Evolutionary conservation across 2,888 invertebrate genomes (phyloP), one percentile per base, ranked within the genome.

Genomic region (Platynereis dumerilii): DNA sequence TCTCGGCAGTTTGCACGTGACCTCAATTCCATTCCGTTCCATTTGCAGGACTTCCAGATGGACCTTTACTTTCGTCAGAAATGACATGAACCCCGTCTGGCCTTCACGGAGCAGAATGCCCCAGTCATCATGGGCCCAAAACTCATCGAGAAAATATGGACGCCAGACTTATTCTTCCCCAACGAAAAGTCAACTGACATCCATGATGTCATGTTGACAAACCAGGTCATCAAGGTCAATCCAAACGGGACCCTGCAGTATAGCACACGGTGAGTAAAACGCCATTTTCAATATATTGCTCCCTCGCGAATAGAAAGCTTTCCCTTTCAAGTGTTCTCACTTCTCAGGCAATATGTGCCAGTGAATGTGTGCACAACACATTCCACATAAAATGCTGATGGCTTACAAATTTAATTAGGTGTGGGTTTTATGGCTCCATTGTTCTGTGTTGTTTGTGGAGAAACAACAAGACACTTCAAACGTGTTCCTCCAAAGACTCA

Each of bases 151-250:
- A 44, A 58, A 3, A 27, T 71, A 57, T 71, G 71, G 71, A 22
- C 65, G 12, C 71, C 71, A 2, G 71, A 71, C 45, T 29, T 71
- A n/a, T 71, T 61, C 64, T 71, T 71, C 44, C 68, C 70, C 22
- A 71, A 71, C 60, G 68, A 68, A 60, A 71, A 71, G 60, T 24
- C 29, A 10, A 68, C 66, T 29, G 27, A 34, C 3, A 58, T 59
- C 28, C 71, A 71, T 48, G 57, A 59, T n/a, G 63, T 71, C 39
- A 64, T 60, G 20, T 28, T 55, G 22, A 68, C 66, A n/a, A 71
- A 71, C 62, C 52, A 64, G 20, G 64, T 60, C 26, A 63, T 70
- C 17, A 66, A 60, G 28, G 60, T 71, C 55, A 65, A 45, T 54
- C 66, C 64, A 12, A 65, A 68, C 17, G 71, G 71, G 12, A 65